Evolutionary conservation across 2,888 invertebrate species (phyloP), one percentile per base, ranked within the genome.

Genomic region (Limnephilus auricula): DNA sequence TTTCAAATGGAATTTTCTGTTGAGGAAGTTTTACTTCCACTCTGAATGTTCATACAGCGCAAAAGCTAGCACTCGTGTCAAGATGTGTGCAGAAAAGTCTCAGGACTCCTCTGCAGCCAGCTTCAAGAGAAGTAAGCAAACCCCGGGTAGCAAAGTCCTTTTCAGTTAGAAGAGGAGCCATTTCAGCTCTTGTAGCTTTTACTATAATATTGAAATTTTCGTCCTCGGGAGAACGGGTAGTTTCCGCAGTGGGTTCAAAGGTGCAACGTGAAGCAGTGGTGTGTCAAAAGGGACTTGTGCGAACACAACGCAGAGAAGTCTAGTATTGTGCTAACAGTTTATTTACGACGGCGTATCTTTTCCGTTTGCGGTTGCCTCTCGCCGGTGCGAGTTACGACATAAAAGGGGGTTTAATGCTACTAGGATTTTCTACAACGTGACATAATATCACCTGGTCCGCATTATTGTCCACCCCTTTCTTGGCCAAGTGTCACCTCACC

Each of bases 21-120:
- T 25, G 32, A 82, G 32, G 80, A 25, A 82, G 32, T 82, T 34
- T 50, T 34, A 25, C 80, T 25, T 82, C 3, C 80, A 18, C 80
- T 34, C 15, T 82, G 80, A 82, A 82, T 82, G 80, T 82, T 82
- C 80, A 82, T 34, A 82, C 80, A 32, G 32, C 80, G 80, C 32
- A 82, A 82, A 82, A 82, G 80, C 80, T 34, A 32, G 32, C 80
- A 32, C 80, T 82, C 80, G 80, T 32, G 80, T 82, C 80, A 82
- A 82, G 80, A 82, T 82, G 25, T 82, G 80, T 82, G 32, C 31
- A 32, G 32, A 32, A 18, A 25, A 32, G 15, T 32, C 31, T 32
- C 80, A 15, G 80, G 32, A 6, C 32, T 82, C 4, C 31, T 32
- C 12, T 4, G 15, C 5, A 31, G 80, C 15, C 32, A 82, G 30